phyloP scores from a whole-genome alignment of 2,797 vertebrate genomes.

The Manis crassicaudata region DNA sequence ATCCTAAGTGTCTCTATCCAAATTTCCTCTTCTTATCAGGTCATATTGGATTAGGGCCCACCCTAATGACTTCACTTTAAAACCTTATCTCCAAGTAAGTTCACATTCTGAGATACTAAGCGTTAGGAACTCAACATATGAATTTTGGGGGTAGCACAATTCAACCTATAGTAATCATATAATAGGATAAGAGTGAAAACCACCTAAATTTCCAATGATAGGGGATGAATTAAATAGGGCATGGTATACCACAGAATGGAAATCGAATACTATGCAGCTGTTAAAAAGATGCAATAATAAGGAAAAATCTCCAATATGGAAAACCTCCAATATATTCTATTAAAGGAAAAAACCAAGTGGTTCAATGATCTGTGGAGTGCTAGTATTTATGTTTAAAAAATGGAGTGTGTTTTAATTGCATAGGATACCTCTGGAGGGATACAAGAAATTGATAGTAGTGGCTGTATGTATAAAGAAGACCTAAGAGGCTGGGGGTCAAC shows the following conservation, averaged over 20 bases:
- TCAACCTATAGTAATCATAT: not conserved
- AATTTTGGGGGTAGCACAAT: not conserved
- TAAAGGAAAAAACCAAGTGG: not conserved
- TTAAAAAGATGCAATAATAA: not conserved
- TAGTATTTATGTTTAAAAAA: not conserved
- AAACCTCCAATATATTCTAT: constrained; percentile 14
- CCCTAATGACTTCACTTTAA: not conserved
- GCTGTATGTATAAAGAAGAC: not conserved
- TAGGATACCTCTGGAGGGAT: not conserved
- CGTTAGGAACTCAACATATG: not conserved
- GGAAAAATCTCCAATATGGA: not conserved
- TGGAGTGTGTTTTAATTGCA: not conserved
- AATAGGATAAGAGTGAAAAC: constrained; percentile 5
- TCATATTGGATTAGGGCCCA: not conserved
- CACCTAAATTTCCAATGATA: not conserved
- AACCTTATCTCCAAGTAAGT: not conserved
- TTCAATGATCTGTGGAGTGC: not conserved
- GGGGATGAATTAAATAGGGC: not conserved
- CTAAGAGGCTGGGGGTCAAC: not conserved
- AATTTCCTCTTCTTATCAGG: not conserved
- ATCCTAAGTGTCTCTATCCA: not conserved
- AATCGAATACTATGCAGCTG: not conserved
- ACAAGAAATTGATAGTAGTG: not conserved
- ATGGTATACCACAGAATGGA: not conserved
- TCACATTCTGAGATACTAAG: not conserved